These are phyloP conservation scores for Sinocyclocheilus rhinocerous DNA, from an alignment of 2,113 vertebrate genomes.

Conservation along the genomic window DNA sequence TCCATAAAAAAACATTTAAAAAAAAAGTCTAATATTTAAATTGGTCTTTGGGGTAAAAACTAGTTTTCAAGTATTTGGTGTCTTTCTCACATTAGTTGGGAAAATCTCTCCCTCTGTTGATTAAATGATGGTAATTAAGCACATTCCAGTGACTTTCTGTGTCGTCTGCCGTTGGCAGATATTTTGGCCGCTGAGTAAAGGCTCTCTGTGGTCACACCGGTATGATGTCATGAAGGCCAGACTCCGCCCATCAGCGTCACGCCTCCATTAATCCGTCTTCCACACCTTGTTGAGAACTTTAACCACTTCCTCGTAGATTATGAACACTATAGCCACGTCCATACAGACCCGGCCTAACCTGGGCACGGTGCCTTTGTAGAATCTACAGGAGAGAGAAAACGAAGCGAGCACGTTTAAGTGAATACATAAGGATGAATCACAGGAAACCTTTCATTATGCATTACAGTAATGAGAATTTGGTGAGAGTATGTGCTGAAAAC, in stretches of 20 bases:
- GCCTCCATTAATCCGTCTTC: slow-evolving; percentile 85
- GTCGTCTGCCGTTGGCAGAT: neutral
- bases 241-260: neutral
- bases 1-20: neutral
- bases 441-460: neutral
- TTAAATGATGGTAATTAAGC: neutral
- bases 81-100: slow-evolving; percentile 43
- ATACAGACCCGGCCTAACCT: slow-evolving; percentile 92
- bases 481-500: neutral
- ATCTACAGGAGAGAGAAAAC: slow-evolving; percentile 72
- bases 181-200: slow-evolving; percentile 1
- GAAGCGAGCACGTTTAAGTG: neutral
- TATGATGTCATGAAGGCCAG: slow-evolving; percentile 14
- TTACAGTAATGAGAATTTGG: neutral
- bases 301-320: slow-evolving; percentile 97
- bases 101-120: neutral
- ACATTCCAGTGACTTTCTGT: slow-evolving; percentile 15
- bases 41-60: neutral
- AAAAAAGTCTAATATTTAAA: neutral
- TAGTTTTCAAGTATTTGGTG: slow-evolving; percentile 35
- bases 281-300: slow-evolving; percentile 92
- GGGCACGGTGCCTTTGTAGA: slow-evolving; percentile 95
- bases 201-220: neutral
- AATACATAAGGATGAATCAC: neutral
- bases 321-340: slow-evolving; percentile 94